Evolutionary conservation across 2,888 invertebrate species (phyloP).

Genomic region (Netelia melanura): DNA sequence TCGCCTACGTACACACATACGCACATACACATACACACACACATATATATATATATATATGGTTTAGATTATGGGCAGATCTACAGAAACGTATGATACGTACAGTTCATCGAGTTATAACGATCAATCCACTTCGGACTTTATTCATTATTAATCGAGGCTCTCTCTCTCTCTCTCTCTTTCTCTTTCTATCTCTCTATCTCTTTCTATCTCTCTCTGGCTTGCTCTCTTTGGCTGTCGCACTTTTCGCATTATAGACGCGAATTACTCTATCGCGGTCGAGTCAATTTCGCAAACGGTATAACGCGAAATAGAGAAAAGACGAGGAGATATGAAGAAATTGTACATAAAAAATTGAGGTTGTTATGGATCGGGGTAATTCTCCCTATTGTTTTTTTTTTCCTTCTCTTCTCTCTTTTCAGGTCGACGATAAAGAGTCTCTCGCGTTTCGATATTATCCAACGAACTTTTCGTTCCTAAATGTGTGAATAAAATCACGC

Average conservation of each 20-base stretch:
- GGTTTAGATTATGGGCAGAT: slow-evolving; percentile 3
- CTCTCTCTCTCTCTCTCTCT: slow-evolving; percentile 26
- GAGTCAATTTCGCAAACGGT: slow-evolving; percentile 55
- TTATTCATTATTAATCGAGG: slow-evolving; percentile 62
- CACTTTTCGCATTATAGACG: slow-evolving; percentile 33
- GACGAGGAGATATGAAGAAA: not conserved
- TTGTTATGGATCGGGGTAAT: not conserved
- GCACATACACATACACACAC: not conserved
- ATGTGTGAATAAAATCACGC: too few relatives aligned
- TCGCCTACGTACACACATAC: not conserved
- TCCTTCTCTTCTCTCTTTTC: too few relatives aligned
- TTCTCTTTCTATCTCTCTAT: not conserved
- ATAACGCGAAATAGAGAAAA: slow-evolving; percentile 17
- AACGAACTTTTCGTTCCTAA: too few relatives aligned
- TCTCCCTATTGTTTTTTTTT: too few relatives aligned
- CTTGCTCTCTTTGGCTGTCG: not conserved
- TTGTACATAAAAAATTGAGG: not conserved
- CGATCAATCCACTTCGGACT: slow-evolving; percentile 61
- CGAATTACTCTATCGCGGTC: slow-evolving; percentile 69
- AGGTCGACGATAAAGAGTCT: too few relatives aligned
- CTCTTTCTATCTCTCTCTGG: not conserved
- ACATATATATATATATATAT: not conserved
- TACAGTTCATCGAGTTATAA: slow-evolving; percentile 52
- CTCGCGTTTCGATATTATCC: too few relatives aligned
- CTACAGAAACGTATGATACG: slow-evolving; percentile 10